Evolutionary conservation across 37 sponge, comb jelly and placozoan genomes (phyloP).

Genomic region (Dysidea cf. avara): DNA sequence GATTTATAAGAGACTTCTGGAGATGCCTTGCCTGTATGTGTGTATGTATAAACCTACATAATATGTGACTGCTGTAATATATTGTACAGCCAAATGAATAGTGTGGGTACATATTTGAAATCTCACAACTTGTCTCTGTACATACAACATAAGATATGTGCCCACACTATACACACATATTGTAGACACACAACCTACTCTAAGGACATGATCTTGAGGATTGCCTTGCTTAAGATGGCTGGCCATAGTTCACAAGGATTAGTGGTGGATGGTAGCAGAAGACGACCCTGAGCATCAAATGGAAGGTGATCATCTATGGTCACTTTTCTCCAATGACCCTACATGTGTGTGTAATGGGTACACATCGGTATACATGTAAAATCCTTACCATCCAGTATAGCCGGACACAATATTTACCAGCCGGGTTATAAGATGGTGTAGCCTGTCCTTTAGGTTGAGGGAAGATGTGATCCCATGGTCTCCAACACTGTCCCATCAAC

Average conservation of each 20-base stretch:
- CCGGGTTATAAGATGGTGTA: conserved; percentile 63
- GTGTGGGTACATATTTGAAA: not conserved
- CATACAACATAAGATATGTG: not conserved
- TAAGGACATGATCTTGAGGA: conserved; percentile 83
- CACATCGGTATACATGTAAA: not conserved
- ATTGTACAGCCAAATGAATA: not conserved
- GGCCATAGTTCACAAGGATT: conserved; percentile 85
- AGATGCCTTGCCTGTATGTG: too few species aligned
- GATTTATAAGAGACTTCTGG: too few species aligned
- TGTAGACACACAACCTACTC: conserved; percentile 85
- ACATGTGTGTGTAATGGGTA: not conserved
- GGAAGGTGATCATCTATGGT: conserved; percentile 89
- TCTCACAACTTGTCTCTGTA: not conserved
- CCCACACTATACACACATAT: too few species aligned
- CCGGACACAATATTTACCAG: conserved; percentile 87
- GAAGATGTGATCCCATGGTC: conserved; percentile 95
- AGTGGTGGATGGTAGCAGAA: conserved; percentile 74
- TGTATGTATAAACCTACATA: too few species aligned
- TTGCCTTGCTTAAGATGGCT: conserved; percentile 81
- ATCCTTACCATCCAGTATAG: conserved; percentile 91
- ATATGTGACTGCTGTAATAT: too few species aligned
- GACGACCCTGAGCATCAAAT: conserved; percentile 28
- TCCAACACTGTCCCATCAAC: conserved; percentile 50
- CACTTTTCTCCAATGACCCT: conserved; percentile 96
- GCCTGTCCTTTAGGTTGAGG: conserved; percentile 81